These are phyloP conservation scores for Drosophila picticornis DNA, from an alignment of 2,888 invertebrate species.

Conservation along the genomic window DNA sequence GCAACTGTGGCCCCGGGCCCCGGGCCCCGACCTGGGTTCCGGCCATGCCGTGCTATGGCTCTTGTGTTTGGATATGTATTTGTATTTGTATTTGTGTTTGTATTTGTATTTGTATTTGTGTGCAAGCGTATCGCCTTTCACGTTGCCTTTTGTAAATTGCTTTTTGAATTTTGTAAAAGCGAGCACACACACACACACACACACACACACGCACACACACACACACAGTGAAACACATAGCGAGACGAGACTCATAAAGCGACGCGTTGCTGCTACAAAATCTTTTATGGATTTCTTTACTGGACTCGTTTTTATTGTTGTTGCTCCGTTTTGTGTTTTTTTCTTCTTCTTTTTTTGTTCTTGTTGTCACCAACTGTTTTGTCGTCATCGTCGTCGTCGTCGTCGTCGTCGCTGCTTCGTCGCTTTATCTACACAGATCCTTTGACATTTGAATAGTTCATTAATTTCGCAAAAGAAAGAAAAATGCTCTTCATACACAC, in stretches of 20 bases:
- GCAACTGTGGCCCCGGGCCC: constrained; percentile 50
- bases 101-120: constrained; percentile 32
- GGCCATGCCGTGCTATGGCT: constrained; percentile 23
- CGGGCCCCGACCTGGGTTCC: constrained; percentile 51
- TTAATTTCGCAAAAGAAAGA: constrained; percentile 79
- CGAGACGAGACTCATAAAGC: constrained; percentile 69
- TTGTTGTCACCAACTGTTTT: constrained; percentile 76
- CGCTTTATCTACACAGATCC: constrained; percentile 75
- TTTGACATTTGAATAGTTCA: constrained; percentile 81
- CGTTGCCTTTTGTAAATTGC: constrained; percentile 81
- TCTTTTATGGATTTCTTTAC: constrained; percentile 77
- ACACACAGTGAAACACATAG: constrained; percentile 9
- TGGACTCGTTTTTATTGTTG: constrained; percentile 78
- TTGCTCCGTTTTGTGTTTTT: constrained; percentile 48
- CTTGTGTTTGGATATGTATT: constrained; percentile 4
- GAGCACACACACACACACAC: constrained; percentile 44
- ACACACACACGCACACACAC: constrained; percentile 29
- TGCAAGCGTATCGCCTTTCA: constrained; percentile 75
- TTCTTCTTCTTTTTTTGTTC: constrained; percentile 17
- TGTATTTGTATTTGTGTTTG: constrained; percentile 26
- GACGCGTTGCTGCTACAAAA: constrained; percentile 71
- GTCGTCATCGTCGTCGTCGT: constrained; percentile 56
- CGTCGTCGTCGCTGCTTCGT: constrained; percentile 37
- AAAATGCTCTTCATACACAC: constrained; percentile 40
- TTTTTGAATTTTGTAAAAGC: constrained; percentile 81